Conservation (phyloP, 2,113 vertebrate genomes). For the Phocoena phocoena region DNA sequence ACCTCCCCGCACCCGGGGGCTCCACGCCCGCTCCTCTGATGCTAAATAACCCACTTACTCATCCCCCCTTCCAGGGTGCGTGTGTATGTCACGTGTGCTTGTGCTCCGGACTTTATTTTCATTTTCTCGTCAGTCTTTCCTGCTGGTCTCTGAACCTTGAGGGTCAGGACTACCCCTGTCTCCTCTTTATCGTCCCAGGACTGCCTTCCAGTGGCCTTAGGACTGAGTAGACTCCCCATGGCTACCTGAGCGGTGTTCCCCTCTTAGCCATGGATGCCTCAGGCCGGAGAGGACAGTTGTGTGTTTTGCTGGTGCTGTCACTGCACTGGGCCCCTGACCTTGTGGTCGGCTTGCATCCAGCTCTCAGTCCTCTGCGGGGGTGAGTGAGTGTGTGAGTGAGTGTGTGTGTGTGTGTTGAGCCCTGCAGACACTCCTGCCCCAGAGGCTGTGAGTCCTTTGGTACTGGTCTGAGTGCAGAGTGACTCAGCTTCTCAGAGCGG, state of each 20-base stretch:
- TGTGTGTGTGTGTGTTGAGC: neutral
- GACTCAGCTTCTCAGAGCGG: neutral
- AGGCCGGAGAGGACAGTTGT: neutral
- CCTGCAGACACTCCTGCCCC: neutral
- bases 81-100: neutral
- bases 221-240: neutral
- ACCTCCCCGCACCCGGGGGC: neutral
- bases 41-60: rapidly evolving
- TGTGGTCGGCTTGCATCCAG: neutral
- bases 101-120: neutral
- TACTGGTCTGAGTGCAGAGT: neutral
- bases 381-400: rapidly evolving
- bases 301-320: too few species aligned
- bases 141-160: neutral
- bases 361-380: neutral
- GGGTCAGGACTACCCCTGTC: neutral
- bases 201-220: too few species aligned
- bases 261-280: neutral
- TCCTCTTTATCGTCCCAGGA: neutral
- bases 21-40: neutral
- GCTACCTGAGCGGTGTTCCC: neutral
- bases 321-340: neutral
- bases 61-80: neutral
- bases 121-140: neutral
- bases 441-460: neutral